phyloP scores from a whole-genome alignment of 2,113 vertebrate genomes.

The Shinisaurus crocodilurus region DNA sequence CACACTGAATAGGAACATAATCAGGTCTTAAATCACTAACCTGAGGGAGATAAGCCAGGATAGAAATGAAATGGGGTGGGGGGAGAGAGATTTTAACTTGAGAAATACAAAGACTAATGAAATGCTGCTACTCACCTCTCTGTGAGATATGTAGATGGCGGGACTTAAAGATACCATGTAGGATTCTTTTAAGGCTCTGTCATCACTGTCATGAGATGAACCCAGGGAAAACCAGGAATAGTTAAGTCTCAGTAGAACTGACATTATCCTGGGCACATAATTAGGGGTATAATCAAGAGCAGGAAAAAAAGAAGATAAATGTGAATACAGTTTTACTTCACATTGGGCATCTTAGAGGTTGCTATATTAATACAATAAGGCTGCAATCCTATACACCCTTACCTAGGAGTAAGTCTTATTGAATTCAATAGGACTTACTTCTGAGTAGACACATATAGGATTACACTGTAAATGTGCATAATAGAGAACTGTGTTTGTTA shows the following conservation, averaged over 20 bases:
- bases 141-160: not conserved
- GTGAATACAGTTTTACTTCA: not conserved
- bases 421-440: not conserved
- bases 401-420: not conserved
- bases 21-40: conserved; percentile 13
- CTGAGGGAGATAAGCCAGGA: not conserved
- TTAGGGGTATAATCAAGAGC: not conserved
- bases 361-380: not conserved
- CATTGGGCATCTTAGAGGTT: not conserved
- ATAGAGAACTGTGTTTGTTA: not conserved
- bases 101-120: not conserved
- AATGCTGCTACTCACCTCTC: not conserved
- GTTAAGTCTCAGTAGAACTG: not conserved
- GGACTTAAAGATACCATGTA: not conserved
- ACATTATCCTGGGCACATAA: not conserved
- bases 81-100: not conserved
- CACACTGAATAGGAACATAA: not conserved
- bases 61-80: not conserved
- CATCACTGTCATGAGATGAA: not conserved
- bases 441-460: too few species aligned
- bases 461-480: not conserved
- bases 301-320: not conserved
- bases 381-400: not conserved
- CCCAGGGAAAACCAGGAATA: not conserved
- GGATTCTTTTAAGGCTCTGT: not conserved